Percentiles rank a stretch among this genome's conserved stretches.
phyloP scores from a whole-genome alignment of 2,888 invertebrate species.

The Epiperipatus broadwayi region DNA sequence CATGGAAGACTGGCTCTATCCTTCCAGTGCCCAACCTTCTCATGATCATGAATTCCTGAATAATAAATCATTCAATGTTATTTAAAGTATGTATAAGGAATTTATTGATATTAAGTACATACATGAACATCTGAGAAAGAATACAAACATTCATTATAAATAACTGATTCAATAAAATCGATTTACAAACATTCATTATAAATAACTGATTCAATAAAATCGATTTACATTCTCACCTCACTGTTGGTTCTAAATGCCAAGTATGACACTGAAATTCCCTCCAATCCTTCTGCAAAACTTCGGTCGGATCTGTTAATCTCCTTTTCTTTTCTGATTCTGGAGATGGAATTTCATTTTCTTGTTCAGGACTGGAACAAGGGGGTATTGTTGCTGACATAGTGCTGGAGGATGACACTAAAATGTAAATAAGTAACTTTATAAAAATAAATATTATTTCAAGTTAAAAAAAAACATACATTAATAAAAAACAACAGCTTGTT shows the following conservation, averaged over 20 bases:
- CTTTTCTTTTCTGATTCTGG: conserved; percentile 18
- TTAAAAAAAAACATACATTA: no score
- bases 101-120: no score
- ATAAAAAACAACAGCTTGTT: no score
- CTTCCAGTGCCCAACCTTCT: no score
- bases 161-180: conserved; percentile 1
- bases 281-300: conserved; percentile 52
- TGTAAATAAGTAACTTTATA: no score
- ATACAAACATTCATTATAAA: conserved; percentile 18
- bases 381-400: neutral
- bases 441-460: no score
- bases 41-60: no score
- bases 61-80: no score
- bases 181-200: conserved; percentile 19
- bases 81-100: no score
- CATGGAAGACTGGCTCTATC: no score
- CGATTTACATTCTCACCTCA: conserved; percentile 45
- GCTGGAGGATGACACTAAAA: no score
- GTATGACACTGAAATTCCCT: conserved; percentile 36
- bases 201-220: conserved; percentile 3
- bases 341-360: conserved; percentile 15
- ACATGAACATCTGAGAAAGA: no score
- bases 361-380: neutral
- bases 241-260: conserved; percentile 90
- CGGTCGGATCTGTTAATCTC: conserved; percentile 20